Evolutionary conservation across 2,113 vertebrate species (phyloP).

Genomic region (Pelecanoides urinatrix): DNA sequence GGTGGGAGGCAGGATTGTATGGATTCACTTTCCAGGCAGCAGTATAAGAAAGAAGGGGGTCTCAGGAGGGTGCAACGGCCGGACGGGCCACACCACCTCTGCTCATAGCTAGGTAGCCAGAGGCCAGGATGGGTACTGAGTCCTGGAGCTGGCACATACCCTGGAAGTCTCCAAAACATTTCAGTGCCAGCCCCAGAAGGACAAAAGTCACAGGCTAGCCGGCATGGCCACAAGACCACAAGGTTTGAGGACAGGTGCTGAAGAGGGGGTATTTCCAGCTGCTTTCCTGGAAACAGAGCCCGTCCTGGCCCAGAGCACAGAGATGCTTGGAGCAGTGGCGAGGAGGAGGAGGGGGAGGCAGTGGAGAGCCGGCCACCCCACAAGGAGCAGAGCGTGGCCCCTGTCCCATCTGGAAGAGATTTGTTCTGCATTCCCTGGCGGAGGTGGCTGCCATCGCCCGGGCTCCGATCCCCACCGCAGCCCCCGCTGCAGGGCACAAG

Average conservation of each 20-base stretch:
- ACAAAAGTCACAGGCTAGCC: neutral
- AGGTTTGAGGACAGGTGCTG: neutral
- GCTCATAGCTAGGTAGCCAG: neutral
- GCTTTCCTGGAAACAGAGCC: neutral
- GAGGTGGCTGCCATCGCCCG: neutral
- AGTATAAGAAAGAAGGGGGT: neutral
- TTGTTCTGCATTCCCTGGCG: slow-evolving; percentile 73
- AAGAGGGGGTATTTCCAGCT: neutral
- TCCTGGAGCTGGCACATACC: neutral
- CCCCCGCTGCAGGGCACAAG: neutral
- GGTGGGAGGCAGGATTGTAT: neutral
- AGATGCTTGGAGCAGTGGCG: neutral
- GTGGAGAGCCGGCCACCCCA: neutral
- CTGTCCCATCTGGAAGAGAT: slow-evolving; percentile 71
- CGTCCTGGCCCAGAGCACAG: neutral
- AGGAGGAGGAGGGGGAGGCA: neutral
- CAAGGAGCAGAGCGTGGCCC: neutral
- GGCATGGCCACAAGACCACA: neutral
- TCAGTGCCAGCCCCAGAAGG: neutral
- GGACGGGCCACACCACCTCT: neutral
- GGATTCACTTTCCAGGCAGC: neutral
- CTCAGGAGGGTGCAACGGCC: neutral
- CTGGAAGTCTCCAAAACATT: neutral
- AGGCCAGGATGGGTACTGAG: neutral
- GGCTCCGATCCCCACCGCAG: neutral